A percentile compares a stretch with the other conserved stretches of the same genome.
phyloP scores from a whole-genome alignment of 2,888 invertebrate genomes.

The Hoplodrina ambigua region DNA sequence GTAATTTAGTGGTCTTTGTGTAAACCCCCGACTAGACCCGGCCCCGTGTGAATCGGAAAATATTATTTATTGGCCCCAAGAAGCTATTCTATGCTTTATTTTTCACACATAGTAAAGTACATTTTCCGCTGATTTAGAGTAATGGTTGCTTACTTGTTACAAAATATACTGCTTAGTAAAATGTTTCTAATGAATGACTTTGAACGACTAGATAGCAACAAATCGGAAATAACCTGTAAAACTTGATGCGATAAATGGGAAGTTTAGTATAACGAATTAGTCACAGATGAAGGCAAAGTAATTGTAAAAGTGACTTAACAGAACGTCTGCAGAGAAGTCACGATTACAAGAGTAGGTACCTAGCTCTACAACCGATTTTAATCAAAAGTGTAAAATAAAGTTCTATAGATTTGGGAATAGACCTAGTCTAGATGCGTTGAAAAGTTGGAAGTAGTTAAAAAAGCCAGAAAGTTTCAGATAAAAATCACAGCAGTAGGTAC shows the following conservation, averaged over 20 bases:
- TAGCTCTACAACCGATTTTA: not conserved
- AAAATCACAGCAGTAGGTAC: not conserved
- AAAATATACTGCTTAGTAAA: conserved; percentile 17
- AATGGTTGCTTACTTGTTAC: conserved; percentile 13
- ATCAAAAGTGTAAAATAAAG: too few relatives aligned
- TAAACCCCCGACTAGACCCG: too few relatives aligned
- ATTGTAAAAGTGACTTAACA: conserved; percentile 13
- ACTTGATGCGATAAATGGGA: conserved; percentile 16
- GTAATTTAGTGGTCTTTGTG: too few relatives aligned
- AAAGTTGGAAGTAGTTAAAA: not conserved
- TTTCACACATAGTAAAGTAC: conserved; percentile 1
- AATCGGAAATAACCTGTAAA: conserved; percentile 26
- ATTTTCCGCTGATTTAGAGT: not conserved
- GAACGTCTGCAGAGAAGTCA: not conserved
- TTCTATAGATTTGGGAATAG: too few relatives aligned
- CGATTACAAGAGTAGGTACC: conserved; percentile 7
- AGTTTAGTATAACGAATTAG: conserved; percentile 7
- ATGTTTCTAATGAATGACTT: conserved; percentile 13
- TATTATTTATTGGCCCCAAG: too few relatives aligned
- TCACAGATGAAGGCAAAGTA: conserved; percentile 13
- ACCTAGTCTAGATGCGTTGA: not conserved
- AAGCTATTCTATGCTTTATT: conserved; percentile 1
- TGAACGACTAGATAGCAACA: conserved; percentile 18
- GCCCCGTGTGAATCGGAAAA: too few relatives aligned
- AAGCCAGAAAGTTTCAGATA: not conserved